Evolutionary conservation across 2,888 invertebrate genomes (phyloP).

Genomic region (Frankliniella intonsa): DNA sequence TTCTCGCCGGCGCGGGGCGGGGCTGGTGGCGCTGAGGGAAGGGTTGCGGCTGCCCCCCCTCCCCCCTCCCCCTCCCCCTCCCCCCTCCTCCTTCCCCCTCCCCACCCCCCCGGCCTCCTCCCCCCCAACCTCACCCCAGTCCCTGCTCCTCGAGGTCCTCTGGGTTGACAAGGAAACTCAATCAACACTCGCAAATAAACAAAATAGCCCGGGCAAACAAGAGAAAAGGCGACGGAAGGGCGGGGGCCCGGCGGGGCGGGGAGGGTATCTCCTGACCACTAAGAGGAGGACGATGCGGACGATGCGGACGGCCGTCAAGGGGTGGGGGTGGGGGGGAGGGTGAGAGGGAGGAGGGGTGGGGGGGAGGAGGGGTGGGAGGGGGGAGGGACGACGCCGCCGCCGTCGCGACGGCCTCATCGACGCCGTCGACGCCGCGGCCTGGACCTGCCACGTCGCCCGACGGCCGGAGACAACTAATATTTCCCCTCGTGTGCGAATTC

Average conservation of each 20-base stretch:
- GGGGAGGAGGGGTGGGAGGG: background rate
- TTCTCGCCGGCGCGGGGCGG: too few species aligned
- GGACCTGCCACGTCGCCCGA: too few species aligned
- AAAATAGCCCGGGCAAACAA: conserved; percentile 12
- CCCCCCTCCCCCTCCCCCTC: background rate
- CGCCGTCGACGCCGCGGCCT: background rate
- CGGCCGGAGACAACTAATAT: too few species aligned
- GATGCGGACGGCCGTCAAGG: background rate
- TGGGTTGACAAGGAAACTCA: conserved; percentile 12
- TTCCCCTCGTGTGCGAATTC: too few species aligned
- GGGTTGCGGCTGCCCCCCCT: background rate
- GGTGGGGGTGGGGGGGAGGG: background rate
- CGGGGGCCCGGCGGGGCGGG: background rate
- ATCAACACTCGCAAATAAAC: conserved; percentile 26
- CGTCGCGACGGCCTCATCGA: background rate
- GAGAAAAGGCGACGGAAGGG: background rate
- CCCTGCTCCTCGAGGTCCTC: background rate
- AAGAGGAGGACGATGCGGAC: background rate
- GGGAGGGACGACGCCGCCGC: background rate
- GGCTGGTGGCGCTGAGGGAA: too few species aligned
- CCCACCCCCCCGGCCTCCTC: too few species aligned
- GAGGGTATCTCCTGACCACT: background rate
- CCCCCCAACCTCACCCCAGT: too few species aligned
- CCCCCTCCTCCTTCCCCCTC: background rate
- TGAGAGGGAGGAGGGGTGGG: background rate